Evolutionary conservation across 2,113 vertebrate genomes (phyloP).

Genomic region (Melierax canorus): DNA sequence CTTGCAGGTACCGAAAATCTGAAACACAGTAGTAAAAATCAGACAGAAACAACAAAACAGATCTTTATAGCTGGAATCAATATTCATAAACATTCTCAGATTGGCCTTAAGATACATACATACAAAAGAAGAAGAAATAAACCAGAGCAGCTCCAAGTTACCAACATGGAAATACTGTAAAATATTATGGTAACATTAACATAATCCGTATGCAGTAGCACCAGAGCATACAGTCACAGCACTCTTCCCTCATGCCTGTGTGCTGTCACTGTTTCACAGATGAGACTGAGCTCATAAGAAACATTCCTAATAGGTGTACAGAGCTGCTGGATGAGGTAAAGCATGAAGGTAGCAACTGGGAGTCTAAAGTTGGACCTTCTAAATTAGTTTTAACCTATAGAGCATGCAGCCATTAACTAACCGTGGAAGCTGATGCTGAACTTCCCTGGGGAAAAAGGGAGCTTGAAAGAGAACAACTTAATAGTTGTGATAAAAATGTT

Average conservation of each 20-base stretch:
- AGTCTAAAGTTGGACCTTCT: neutral
- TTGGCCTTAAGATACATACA: neutral
- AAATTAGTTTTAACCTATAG: neutral
- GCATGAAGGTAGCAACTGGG: neutral
- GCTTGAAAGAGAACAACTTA: neutral
- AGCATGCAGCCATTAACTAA: neutral
- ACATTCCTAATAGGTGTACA: neutral
- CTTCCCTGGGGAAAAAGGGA: neutral
- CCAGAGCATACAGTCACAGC: neutral
- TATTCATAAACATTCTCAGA: neutral
- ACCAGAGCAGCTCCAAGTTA: neutral
- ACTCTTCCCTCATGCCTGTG: neutral
- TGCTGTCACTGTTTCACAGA: neutral
- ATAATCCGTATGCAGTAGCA: neutral
- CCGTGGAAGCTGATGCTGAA: neutral
- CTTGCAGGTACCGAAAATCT: neutral
- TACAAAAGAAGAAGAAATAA: conserved; percentile 7
- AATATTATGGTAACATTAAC: neutral
- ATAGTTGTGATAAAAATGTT: neutral
- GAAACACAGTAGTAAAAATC: neutral
- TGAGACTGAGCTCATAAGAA: neutral
- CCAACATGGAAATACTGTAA: neutral
- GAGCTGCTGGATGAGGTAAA: neutral
- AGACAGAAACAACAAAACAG: neutral
- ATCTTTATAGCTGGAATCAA: neutral